Base-by-base conservation (phyloP, 2,888 invertebrate species). In the Dolomedes plantarius region DNA sequence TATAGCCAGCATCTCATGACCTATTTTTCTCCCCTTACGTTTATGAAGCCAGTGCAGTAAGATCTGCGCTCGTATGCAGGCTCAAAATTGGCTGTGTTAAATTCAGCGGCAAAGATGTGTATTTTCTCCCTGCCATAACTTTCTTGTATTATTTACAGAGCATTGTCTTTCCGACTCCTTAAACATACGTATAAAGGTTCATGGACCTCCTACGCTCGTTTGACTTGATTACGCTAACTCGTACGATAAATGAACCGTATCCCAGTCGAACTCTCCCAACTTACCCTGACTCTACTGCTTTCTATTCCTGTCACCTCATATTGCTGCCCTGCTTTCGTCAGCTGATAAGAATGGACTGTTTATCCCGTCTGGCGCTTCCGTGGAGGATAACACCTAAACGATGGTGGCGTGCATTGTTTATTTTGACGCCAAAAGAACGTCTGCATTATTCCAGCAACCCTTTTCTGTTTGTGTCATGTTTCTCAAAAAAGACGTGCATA, bases 341-440 rank as follows among this genome's bases (percentile, higher is more conserved):
- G 64, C 39, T 78, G 78, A 78, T 78, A 78, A 78, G n/a, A 29
- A 56, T 23, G 56, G 62, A 69, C 56, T 78, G 77, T 78, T 78
- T 78, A 69, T 46, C 56, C 62, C 62, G 77, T 78, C 77, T 78
- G 78, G 78, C 71, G 71, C 62, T 78, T 71, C 39, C 71, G 46
- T 19, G 23, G 64, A 28, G 56, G 56, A 56, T 56, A 56, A 39
- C 32, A 46, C 27, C 39, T 29, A 41, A 23, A 41, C 68, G 69
- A 31, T 69, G 71, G 69, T 31, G 71, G 39, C 31, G 27, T 64
- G 46, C 67, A 64, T 67, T 78, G 78, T 78, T 71, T 71, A 78
- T 78, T 78, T 78, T 71, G 71, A 71, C 78, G 64, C 78, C 78
- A 78, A 36, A 9, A 9, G 13, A 29, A 13, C 67, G 16, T 76